Conservation (phyloP, 2,888 invertebrate species). For the Pyrochroa serraticornis region DNA sequence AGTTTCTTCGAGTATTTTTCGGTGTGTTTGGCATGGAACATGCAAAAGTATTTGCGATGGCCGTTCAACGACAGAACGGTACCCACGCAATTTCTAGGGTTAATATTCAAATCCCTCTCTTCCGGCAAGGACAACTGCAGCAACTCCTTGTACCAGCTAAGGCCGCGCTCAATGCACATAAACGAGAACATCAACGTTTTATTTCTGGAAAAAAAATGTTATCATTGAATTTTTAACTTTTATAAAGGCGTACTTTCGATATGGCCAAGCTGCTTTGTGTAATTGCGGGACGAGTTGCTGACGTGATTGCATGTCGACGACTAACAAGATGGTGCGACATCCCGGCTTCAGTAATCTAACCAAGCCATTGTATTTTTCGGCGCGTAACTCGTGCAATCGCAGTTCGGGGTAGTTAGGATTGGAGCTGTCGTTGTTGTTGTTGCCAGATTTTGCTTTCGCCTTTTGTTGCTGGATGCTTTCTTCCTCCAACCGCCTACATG, state of each 20-base stretch:
- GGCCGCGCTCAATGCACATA: conserved; percentile 88
- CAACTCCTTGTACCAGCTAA: conserved; percentile 92
- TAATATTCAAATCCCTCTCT: conserved; percentile 83
- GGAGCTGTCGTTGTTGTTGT: conserved; percentile 47
- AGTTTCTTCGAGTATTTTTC: conserved; percentile 63
- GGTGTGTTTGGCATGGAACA: conserved; percentile 97
- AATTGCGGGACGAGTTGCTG: conserved; percentile 87
- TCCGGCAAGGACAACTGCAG: conserved; percentile 86
- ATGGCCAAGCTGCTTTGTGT: conserved; percentile 94
- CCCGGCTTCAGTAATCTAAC: conserved; percentile 93
- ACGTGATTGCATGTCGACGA: conserved; percentile 89
- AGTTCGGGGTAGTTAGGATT: conserved; percentile 66
- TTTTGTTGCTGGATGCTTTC: conserved; percentile 62
- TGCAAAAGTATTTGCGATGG: conserved; percentile 96
- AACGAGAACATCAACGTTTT: conserved; percentile 96
- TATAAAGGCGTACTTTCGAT: conserved; percentile 76
- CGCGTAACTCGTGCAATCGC: conserved; percentile 87
- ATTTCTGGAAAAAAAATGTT: conserved; percentile 72
- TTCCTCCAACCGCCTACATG: conserved; percentile 64
- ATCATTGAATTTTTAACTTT: background rate
- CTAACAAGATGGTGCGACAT: conserved; percentile 88
- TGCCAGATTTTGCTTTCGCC: conserved; percentile 59
- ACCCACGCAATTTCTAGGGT: conserved; percentile 95
- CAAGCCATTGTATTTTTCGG: conserved; percentile 94
- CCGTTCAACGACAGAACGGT: conserved; percentile 96